phyloP scores from a whole-genome alignment of 2,113 vertebrate species.

The Alligator mississippiensis region DNA sequence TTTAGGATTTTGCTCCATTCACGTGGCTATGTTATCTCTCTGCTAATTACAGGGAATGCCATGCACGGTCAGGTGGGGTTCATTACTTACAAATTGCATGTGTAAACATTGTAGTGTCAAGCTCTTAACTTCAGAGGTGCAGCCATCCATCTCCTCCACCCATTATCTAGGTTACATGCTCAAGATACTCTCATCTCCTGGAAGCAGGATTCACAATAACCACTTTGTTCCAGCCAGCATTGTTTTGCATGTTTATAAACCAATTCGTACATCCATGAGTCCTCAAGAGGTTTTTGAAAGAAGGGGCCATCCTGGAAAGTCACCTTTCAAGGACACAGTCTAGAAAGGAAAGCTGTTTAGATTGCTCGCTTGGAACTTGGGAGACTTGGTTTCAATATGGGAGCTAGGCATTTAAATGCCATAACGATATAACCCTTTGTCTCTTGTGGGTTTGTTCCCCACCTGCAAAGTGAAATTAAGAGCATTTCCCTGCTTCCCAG shows the following conservation, averaged over 20 bases:
- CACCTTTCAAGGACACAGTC: neutral
- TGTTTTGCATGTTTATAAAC: neutral
- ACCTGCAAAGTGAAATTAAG: neutral
- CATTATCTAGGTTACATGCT: neutral
- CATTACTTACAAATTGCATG: neutral
- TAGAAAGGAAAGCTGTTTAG: neutral
- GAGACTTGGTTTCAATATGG: neutral
- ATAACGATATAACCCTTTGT: neutral
- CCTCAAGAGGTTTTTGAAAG: neutral
- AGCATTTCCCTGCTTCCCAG: neutral
- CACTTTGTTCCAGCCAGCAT: neutral
- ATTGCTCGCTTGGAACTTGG: neutral
- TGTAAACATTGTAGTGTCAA: neutral
- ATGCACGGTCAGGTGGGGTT: neutral
- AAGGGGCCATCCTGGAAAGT: neutral
- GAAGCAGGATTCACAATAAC: neutral
- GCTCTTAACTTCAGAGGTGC: neutral
- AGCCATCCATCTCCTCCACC: neutral
- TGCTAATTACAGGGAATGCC: neutral
- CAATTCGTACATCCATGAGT: neutral
- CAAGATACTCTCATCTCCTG: neutral
- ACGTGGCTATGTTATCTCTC: neutral
- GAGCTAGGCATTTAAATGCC: neutral
- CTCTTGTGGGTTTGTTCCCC: neutral
- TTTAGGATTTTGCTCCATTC: neutral